A percentile compares a stretch with the other conserved stretches of the same genome.
Conservation (phyloP, 2,888 invertebrate species). For the Mystacides longicornis region DNA sequence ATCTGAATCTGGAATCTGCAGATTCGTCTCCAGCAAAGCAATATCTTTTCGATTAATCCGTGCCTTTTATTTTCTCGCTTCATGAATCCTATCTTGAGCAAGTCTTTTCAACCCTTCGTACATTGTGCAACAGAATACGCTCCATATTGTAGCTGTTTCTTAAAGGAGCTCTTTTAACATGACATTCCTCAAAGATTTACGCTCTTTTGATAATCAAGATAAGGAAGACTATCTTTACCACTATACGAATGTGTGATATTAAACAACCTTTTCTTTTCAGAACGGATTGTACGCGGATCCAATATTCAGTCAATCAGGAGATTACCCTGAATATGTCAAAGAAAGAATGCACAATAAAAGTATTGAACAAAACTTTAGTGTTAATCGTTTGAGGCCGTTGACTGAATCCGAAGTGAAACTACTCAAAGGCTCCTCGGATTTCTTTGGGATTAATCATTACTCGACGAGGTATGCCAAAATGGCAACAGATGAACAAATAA, state of each 20-base stretch:
- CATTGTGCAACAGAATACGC: neutral
- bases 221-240: no score
- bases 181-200: neutral
- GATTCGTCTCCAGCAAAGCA: no score
- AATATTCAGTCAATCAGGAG: conserved; percentile 51
- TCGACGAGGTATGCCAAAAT: conserved; percentile 36
- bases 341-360: conserved; percentile 49
- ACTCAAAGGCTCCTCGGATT: conserved; percentile 49
- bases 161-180: neutral
- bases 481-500: neutral
- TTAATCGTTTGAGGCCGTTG: conserved; percentile 52
- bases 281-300: conserved; percentile 53
- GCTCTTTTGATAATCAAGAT: no score
- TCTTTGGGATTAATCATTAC: conserved; percentile 65
- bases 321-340: conserved; percentile 54
- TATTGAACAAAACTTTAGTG: conserved; percentile 45
- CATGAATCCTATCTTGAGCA: neutral
- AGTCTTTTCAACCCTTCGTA: neutral
- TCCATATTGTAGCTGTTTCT: neutral
- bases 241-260: no score
- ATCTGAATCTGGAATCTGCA: no score
- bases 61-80: no score
- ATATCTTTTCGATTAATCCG: no score
- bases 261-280: conserved; percentile 32
- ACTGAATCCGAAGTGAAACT: conserved; percentile 50